Evolutionary conservation across 1,140 invertebrate species (phyloP).

Genomic region (Meloidogyne hapla): DNA sequence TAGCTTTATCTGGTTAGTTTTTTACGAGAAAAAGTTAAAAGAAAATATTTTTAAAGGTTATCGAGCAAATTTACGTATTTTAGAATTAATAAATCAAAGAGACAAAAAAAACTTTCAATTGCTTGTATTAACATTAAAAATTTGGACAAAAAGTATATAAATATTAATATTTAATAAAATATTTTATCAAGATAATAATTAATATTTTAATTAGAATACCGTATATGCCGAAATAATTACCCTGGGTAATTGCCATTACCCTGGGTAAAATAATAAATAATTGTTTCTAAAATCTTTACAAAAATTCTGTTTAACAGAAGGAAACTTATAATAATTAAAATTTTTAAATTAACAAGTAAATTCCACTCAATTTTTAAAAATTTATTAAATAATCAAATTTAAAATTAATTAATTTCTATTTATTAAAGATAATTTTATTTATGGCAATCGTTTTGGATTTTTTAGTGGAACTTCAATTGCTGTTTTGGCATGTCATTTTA

Average conservation of each 20-base stretch:
- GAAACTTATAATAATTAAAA: too few species aligned
- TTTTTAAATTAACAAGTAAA: too few species aligned
- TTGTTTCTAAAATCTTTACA: too few species aligned
- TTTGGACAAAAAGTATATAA: neutral
- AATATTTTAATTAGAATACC: too few species aligned
- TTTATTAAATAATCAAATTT: too few species aligned
- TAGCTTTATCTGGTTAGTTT: conserved; percentile 5
- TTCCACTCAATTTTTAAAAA: too few species aligned
- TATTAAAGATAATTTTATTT: conserved; percentile 4
- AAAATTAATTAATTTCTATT: neutral
- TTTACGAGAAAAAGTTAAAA: neutral
- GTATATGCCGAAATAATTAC: too few species aligned
- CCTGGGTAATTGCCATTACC: too few species aligned
- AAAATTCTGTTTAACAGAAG: too few species aligned
- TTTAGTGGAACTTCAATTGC: conserved; percentile 1
- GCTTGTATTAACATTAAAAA: neutral
- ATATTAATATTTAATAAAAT: too few species aligned
- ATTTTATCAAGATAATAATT: too few species aligned
- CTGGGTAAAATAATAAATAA: too few species aligned
- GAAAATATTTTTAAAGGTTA: neutral
- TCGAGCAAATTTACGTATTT: neutral
- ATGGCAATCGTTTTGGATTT: conserved; percentile 19
- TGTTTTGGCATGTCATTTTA: conserved; percentile 1
- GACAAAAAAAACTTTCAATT: neutral
- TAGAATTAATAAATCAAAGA: neutral